A percentile compares a stretch with the other conserved stretches of the same genome.
Conservation (phyloP, 2,113 vertebrate species). For the Cryptomyrus ogoouensis region DNA sequence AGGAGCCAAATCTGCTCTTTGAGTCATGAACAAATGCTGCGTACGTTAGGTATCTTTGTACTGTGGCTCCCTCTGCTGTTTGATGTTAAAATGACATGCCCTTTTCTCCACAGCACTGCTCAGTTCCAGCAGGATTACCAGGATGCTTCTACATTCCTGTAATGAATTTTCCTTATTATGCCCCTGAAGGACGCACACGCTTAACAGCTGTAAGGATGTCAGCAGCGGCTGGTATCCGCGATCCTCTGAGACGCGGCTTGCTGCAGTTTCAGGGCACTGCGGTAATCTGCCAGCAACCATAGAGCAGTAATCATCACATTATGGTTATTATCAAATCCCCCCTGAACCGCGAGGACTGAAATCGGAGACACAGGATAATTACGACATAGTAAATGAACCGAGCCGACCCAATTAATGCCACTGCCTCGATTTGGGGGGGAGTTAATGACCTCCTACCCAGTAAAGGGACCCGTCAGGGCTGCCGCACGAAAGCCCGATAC, state of each 20-base stretch:
- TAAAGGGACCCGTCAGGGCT: neutral
- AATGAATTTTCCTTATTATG: neutral
- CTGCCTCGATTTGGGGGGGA: neutral
- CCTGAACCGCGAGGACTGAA: neutral
- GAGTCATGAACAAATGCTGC: neutral
- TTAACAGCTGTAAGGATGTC: neutral
- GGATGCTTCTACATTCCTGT: neutral
- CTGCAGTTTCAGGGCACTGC: neutral
- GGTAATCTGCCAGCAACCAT: neutral
- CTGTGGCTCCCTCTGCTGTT: constrained; percentile 20
- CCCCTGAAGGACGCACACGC: neutral
- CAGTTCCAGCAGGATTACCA: too few species aligned
- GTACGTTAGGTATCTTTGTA: neutral
- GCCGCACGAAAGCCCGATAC: neutral
- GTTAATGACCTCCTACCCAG: neutral
- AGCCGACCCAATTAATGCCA: constrained; percentile 1
- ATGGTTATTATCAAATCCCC: neutral
- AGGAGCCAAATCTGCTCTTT: neutral
- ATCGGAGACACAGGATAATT: neutral
- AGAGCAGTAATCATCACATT: neutral
- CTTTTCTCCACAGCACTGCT: neutral
- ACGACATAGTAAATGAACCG: neutral
- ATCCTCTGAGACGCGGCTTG: neutral
- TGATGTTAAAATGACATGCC: neutral
- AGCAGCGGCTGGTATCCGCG: neutral